Evolutionary conservation across 2,113 vertebrate genomes (phyloP).

Genomic region (Odontophorus gujanensis): DNA sequence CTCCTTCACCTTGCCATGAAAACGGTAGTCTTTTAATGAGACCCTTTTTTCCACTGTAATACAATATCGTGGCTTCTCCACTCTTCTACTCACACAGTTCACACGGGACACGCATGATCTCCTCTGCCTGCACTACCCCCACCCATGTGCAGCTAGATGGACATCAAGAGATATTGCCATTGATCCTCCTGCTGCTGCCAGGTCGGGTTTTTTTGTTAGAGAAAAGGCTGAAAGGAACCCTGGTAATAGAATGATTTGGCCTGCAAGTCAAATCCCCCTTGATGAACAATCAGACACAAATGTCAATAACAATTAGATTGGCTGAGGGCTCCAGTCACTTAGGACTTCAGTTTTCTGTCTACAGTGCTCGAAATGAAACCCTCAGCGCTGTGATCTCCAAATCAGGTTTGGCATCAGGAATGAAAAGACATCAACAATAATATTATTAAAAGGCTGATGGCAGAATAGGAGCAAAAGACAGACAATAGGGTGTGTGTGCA

Average conservation of each 20-base stretch:
- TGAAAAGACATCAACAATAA: conserved; percentile 84
- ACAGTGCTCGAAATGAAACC: conserved; percentile 72
- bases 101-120: neutral
- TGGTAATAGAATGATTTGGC: conserved; percentile 78
- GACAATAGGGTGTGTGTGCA: neutral
- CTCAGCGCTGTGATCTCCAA: conserved; percentile 73
- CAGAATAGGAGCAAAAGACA: conserved; percentile 60
- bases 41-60: conserved; percentile 50
- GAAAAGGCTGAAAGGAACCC: conserved; percentile 66
- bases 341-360: conserved; percentile 79
- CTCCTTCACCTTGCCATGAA: conserved; percentile 62
- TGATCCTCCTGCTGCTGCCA: conserved; percentile 64
- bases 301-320: conserved; percentile 88
- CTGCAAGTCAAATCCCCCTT: conserved; percentile 74
- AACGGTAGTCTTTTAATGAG: conserved; percentile 60
- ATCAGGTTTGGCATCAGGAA: conserved; percentile 83
- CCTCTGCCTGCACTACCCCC: neutral
- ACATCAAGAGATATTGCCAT: conserved; percentile 66
- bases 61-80: neutral
- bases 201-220: conserved; percentile 9
- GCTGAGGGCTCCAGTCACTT: conserved; percentile 83
- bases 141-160: conserved; percentile 14
- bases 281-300: conserved; percentile 85
- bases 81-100: neutral
- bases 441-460: conserved; percentile 75